Conservation (phyloP, 2,888 invertebrate genomes). For the Willowsia nigromaculata region DNA sequence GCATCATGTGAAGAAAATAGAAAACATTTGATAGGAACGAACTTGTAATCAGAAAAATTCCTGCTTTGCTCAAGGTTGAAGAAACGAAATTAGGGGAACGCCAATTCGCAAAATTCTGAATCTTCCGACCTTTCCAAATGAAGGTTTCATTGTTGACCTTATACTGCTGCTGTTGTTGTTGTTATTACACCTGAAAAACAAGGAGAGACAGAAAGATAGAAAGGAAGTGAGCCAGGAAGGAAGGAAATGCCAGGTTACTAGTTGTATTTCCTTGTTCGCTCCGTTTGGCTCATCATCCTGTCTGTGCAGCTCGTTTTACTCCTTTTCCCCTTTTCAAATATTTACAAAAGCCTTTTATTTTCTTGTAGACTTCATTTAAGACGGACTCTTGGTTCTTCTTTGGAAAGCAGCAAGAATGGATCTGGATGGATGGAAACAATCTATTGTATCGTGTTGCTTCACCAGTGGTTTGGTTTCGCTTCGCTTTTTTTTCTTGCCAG, state of each 20-base stretch:
- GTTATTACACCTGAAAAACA: background rate
- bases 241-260: conserved; percentile 36
- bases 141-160: background rate
- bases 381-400: too few species aligned
- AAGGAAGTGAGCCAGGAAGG: conserved; percentile 21
- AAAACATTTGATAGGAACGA: background rate
- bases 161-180: background rate
- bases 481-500: too few species aligned
- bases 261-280: conserved; percentile 25
- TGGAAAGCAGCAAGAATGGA: too few species aligned
- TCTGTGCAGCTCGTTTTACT: background rate
- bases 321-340: conserved; percentile 58
- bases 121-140: background rate
- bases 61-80: too few species aligned
- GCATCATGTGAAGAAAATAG: too few species aligned
- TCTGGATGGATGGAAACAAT: background rate
- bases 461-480: background rate
- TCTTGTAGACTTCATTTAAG: conserved; percentile 59
- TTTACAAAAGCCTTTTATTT: conserved; percentile 63
- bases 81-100: too few species aligned
- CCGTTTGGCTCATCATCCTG: background rate
- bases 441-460: background rate
- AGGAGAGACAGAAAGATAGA: background rate
- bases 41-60: background rate
- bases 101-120: background rate